phyloP scores from a whole-genome alignment of 2,113 vertebrate genomes.

The Poeciliopsis turrubarensis region DNA sequence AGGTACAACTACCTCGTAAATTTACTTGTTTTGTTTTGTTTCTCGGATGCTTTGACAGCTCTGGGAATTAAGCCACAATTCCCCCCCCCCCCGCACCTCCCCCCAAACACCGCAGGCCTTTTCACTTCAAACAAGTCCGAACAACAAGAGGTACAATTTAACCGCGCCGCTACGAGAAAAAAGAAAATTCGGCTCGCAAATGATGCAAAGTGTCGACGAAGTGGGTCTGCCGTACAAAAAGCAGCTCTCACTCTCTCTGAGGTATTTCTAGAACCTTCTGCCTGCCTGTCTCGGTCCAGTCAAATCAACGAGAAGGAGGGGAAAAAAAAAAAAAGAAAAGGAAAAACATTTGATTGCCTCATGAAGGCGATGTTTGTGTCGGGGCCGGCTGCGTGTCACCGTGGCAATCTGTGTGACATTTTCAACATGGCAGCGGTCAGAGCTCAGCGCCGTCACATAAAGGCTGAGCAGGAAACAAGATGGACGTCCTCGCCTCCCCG shows the following conservation, averaged over 20 bases:
- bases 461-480: not conserved
- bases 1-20: conserved; percentile 35
- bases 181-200: not conserved
- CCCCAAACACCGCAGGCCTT: not conserved
- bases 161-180: not conserved
- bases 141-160: not conserved
- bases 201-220: not conserved
- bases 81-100: no score
- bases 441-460: conserved; percentile 1
- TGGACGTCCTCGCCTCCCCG: not conserved
- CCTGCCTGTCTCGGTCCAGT: not conserved
- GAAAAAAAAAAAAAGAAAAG: no score
- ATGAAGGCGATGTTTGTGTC: not conserved
- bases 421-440: not conserved
- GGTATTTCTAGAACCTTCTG: not conserved
- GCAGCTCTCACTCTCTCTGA: not conserved
- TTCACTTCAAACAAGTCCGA: not conserved
- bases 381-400: not conserved
- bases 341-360: not conserved
- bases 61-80: not conserved
- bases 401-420: not conserved
- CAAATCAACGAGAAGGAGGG: not conserved
- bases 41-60: not conserved
- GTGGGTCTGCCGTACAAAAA: not conserved
- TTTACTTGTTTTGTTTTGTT: conserved; percentile 13